Conservation (phyloP, 1,140 invertebrate species). For the Ips typographus region DNA sequence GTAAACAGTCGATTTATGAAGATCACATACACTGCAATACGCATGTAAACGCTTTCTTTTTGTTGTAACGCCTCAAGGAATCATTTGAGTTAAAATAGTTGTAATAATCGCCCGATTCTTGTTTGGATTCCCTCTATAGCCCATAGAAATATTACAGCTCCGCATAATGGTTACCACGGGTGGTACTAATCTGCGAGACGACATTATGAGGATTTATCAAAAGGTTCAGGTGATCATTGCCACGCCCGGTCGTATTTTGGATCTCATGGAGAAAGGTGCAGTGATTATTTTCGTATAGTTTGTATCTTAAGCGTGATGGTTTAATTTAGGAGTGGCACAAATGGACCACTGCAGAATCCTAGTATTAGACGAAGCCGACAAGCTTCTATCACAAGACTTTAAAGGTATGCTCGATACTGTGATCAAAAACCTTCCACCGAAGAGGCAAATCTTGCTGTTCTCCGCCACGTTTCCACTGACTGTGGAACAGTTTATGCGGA, state of each 20-base stretch:
- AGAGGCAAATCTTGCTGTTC: slow-evolving; percentile 97
- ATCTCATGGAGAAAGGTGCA: slow-evolving; percentile 94
- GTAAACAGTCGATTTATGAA: neutral
- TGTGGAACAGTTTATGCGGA: slow-evolving; percentile 99
- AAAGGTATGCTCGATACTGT: slow-evolving; percentile 96
- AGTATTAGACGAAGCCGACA: slow-evolving; percentile 99
- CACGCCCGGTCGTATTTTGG: slow-evolving; percentile 97
- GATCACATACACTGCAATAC: slow-evolving; percentile 8
- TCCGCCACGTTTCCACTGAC: slow-evolving; percentile 99
- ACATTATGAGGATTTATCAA: slow-evolving; percentile 99
- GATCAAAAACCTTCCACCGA: slow-evolving; percentile 84
- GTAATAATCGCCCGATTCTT: too few relatives aligned
- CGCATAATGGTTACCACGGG: slow-evolving; percentile 98
- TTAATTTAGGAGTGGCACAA: slow-evolving; percentile 73
- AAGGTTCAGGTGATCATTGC: slow-evolving; percentile 99
- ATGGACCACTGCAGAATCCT: slow-evolving; percentile 96
- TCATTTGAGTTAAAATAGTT: too few relatives aligned
- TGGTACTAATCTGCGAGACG: slow-evolving; percentile 97
- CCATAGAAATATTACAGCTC: slow-evolving; percentile 52
- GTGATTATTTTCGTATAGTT: slow-evolving; percentile 43
- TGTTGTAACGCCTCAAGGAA: too few relatives aligned
- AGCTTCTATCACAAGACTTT: slow-evolving; percentile 98
- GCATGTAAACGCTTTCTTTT: too few relatives aligned
- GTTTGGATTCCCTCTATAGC: neutral
- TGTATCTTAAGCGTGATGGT: neutral